Evolutionary conservation across 2,797 vertebrate genomes (phyloP), one percentile per base, ranked within the genome.

Genomic region (Sebastes ruberrimus): DNA sequence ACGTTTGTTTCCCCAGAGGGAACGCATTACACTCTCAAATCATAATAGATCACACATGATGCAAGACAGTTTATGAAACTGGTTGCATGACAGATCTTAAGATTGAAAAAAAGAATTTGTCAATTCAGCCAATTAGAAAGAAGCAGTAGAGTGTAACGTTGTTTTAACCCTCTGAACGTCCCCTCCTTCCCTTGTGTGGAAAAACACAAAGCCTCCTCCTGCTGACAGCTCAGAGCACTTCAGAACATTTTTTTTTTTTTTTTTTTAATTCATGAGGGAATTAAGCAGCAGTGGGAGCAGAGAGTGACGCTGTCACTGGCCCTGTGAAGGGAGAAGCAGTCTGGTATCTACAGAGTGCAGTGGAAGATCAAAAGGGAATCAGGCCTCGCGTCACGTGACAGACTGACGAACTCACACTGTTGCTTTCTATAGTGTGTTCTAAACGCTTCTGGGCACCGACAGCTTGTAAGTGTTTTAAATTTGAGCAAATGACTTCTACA

Each of bases 151-250:
- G 65, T 28, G 14, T 52, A 16, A 57, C 20, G 30, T 6, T 63
- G 65, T 65, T 33, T 61, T n/a, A 61, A 70, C n/a, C 64, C 32
- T 49, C 9, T 57, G n/a, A 52, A 23, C 22, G 28, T 7, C 23
- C 18, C 59, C 25, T n/a, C n/a, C n/a, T n/a, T 49, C 28, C 11
- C 55, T 13, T 18, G 55, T 14, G 46, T 13, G 68, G 69, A 46
- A 71, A 30, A 71, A 30, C 53, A 11, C 55, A 22, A 49, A 76
- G 53, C 52, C n/a, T 55, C 68, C 30, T 76, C 25, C 53, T 64
- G 71, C 53, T 64, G 71, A 59, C 74, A 80, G 59, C 78, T 82
- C 57, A 55, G 32, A 70, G 32, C 60, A 81, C 61, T 25, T 53
- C 11, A 64, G 16, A 71, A 57, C 55, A n/a, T 9, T n/a, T 22